phyloP scores from a whole-genome alignment of 2,888 invertebrate species.

The Gandaritis pyraliata region DNA sequence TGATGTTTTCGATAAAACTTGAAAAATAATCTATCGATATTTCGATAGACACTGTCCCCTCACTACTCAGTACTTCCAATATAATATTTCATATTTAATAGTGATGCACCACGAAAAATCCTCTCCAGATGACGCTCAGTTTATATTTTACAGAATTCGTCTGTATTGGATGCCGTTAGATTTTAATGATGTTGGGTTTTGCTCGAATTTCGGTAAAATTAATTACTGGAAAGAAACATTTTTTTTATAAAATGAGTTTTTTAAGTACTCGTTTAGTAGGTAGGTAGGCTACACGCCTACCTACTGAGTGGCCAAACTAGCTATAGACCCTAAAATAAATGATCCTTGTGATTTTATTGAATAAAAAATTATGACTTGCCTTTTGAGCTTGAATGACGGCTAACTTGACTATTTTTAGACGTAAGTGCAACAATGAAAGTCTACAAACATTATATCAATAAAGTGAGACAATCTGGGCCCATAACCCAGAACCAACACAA shows the following conservation, averaged over 20 bases:
- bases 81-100: constrained; percentile 78
- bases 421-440: no score
- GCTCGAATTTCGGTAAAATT: constrained; percentile 11
- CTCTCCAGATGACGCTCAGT: constrained; percentile 60
- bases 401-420: no score
- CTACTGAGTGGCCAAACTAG: no score
- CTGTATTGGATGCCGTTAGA: constrained; percentile 46
- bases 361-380: no score
- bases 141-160: constrained; percentile 50
- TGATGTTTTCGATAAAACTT: not conserved
- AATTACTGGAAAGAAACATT: constrained; percentile 10
- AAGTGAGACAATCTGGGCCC: no score
- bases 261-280: not conserved
- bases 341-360: no score
- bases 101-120: constrained; percentile 73
- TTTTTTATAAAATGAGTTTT: not conserved
- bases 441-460: no score
- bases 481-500: no score
- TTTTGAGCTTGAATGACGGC: no score
- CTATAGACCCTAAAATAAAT: no score
- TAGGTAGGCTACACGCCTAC: no score
- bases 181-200: constrained; percentile 39
- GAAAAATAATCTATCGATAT: constrained; percentile 16
- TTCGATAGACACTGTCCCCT: constrained; percentile 43
- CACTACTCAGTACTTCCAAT: constrained; percentile 62